These are phyloP conservation scores for Diadophis punctatus DNA, from an alignment of 2,113 vertebrate species.

Conservation along the genomic window DNA sequence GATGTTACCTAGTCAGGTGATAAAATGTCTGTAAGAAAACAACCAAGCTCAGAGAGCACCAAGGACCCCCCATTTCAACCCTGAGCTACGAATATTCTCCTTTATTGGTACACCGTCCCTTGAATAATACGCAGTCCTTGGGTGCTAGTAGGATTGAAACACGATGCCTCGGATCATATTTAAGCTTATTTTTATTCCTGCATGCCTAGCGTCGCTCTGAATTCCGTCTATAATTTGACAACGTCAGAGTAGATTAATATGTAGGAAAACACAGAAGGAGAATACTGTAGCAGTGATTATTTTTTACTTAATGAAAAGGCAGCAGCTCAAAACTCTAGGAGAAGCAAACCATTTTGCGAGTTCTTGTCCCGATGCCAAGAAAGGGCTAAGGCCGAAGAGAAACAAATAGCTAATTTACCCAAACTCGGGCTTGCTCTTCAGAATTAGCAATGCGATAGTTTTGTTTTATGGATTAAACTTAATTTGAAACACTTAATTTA, in stretches of 20 bases:
- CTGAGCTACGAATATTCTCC: neutral
- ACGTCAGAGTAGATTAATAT: neutral
- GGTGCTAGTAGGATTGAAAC: neutral
- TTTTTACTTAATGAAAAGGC: neutral
- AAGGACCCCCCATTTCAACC: neutral
- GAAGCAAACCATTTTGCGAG: neutral
- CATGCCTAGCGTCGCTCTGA: neutral
- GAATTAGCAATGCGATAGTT: neutral
- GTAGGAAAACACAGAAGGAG: neutral
- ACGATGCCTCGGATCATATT: neutral
- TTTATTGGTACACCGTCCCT: neutral
- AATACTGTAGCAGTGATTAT: neutral
- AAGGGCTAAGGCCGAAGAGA: neutral
- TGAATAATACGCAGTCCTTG: neutral
- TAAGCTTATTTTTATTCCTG: neutral
- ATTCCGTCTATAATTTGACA: neutral
- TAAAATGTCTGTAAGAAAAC: neutral
- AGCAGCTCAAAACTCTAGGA: neutral
- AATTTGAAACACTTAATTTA: neutral
- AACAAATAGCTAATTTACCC: neutral
- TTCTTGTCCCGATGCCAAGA: neutral
- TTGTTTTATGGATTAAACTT: neutral
- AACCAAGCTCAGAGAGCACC: neutral
- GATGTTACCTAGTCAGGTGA: neutral
- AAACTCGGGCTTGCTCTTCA: no score